A percentile compares a stretch with the other conserved stretches of the same genome.
Evolutionary conservation across 1,140 invertebrate genomes (phyloP).

Genomic region (Temnothorax curvispinosus): DNA sequence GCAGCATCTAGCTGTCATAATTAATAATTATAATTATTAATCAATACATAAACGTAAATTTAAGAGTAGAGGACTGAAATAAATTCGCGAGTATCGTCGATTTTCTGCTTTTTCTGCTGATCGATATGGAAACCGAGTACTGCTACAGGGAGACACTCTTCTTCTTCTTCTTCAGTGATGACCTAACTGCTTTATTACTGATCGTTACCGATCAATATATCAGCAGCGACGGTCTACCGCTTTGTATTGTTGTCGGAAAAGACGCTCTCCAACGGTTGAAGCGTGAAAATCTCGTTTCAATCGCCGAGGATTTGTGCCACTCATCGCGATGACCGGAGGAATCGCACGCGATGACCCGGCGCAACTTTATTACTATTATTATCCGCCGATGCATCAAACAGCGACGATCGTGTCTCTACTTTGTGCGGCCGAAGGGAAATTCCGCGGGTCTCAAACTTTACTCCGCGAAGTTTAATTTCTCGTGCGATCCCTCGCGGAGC

Average conservation of each 20-base stretch:
- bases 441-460: constrained; percentile 22
- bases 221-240: neutral
- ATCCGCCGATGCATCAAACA: constrained; percentile 30
- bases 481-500: neutral
- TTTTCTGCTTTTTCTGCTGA: constrained; percentile 19
- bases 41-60: neutral
- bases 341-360: constrained; percentile 3
- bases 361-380: constrained; percentile 52
- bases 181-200: constrained; percentile 18
- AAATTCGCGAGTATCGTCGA: neutral
- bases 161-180: neutral
- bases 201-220: neutral
- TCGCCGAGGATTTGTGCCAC: constrained; percentile 19
- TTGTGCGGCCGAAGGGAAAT: neutral
- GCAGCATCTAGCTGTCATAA: neutral
- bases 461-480: constrained; percentile 30
- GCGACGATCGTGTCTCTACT: neutral
- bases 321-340: constrained; percentile 34
- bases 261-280: neutral
- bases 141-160: neutral
- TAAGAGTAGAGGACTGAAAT: neutral
- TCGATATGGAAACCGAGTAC: neutral
- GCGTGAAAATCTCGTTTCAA: neutral
- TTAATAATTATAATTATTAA: neutral
- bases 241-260: neutral